Base-by-base conservation (phyloP, 1,140 invertebrate species). In the Drosophila nasuta region DNA sequence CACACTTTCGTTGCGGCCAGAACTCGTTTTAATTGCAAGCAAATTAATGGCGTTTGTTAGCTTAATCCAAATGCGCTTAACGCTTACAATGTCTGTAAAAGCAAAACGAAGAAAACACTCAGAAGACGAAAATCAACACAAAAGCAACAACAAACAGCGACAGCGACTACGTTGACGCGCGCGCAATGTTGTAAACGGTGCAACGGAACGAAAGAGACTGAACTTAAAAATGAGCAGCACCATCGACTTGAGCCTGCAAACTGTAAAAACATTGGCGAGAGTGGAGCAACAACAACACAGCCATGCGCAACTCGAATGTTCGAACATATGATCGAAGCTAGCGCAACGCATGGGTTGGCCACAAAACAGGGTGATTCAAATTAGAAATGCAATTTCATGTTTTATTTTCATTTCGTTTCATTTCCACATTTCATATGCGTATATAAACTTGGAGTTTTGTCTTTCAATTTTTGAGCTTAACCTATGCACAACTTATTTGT, bases 101-200 rank as follows among this genome's bases (percentile, higher is more conserved):
- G 68, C 67, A 56, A 38, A 82, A 63, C 48, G 38, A 65, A 28
- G 45, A 59, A 62, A 56, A 65, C 30, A 62, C 60, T 62, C 35
- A 17, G 56, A 69, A 66, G 65, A 71, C 67, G 72, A 78, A 79
- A 49, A 58, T 64, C 20, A 52, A 75, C 65, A 71, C 48, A 68
- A 72, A 70, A 81, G 51, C 17, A 75, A 63, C 54, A 52, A 45
- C 64, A 58, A 7, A 78, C 33, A 59, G 15, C 41, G 45, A 38
- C 62, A 51, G 41, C 66, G 51, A 45, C 62, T 43, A 49, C 62
- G 25, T 45, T 20, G 67, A 79, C 79, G 79, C 79, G 75, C 78
- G 82, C 82, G 69, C 74, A 87, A 87, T 69, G 82, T 81, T 85
- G 81, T 75, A 81, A 78, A 35, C 76, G 63, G 30, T 41, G 1